Conservation (phyloP, 2,797 vertebrate genomes). For the Zenarchopterus dispar region DNA sequence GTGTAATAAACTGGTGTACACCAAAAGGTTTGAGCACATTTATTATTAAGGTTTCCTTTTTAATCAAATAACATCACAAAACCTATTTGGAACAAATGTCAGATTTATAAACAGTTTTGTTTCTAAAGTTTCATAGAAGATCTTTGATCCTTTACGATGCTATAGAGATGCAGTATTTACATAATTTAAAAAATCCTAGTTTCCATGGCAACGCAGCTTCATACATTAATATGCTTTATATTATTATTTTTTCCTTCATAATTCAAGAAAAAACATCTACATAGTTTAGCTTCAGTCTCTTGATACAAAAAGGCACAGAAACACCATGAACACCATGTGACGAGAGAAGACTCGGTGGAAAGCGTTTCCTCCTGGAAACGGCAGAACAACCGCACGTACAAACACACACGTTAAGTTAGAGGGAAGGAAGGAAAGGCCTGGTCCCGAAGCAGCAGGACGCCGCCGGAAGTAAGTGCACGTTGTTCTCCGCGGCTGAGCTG, state of each 20-base stretch:
- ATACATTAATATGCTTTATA: slow-evolving; percentile 42
- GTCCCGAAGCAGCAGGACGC: slow-evolving; percentile 65
- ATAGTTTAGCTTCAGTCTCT: slow-evolving; percentile 51
- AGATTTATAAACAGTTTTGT: slow-evolving; percentile 61
- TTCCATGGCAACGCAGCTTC: slow-evolving; percentile 57
- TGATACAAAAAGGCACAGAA: slow-evolving; percentile 52
- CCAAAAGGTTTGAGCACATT: slow-evolving; percentile 59
- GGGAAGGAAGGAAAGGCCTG: slow-evolving; percentile 57
- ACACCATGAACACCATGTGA: slow-evolving; percentile 29
- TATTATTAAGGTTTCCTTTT: slow-evolving; percentile 23
- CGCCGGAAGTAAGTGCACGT: slow-evolving; percentile 58
- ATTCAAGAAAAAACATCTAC: slow-evolving; percentile 46
- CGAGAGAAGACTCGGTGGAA: slow-evolving; percentile 50
- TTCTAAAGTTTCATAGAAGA: slow-evolving; percentile 38
- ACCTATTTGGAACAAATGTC: slow-evolving; percentile 47
- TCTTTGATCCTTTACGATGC: slow-evolving; percentile 25
- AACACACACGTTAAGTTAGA: slow-evolving; percentile 44
- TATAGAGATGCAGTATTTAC: slow-evolving; percentile 59
- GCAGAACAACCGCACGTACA: slow-evolving; percentile 26
- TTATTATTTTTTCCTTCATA: slow-evolving; percentile 33
- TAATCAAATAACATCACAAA: slow-evolving; percentile 69
- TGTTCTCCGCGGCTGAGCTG: slow-evolving; percentile 30
- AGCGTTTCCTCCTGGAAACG: slow-evolving; percentile 22
- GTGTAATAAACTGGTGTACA: slow-evolving; percentile 86
- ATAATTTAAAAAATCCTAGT: slow-evolving; percentile 67